Base-by-base conservation (phyloP, 2,113 vertebrate genomes). In the Indicator maculatus region DNA sequence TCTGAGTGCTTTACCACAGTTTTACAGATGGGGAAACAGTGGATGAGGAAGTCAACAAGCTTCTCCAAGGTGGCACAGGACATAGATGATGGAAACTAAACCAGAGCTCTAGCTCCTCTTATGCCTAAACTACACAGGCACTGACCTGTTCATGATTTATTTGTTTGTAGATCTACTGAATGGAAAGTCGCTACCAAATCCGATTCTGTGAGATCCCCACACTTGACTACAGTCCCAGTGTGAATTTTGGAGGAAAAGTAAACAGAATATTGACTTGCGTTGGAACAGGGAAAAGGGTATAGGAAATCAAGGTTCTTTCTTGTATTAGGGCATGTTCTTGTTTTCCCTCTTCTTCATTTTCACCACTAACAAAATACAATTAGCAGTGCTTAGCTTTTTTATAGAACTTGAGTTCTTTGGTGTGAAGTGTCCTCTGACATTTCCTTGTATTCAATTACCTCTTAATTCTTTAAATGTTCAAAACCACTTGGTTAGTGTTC, bases 121-220 rank as follows among this genome's bases (percentile, higher is more conserved):
- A 28, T 5, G 1, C 1, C 0, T 60, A 12, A 91, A 45, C n/a
- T 66, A 3, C 13, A 2, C 5, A 30, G 44, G 20, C 58, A 60
- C 20, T 26, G 44, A 50, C 12, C 12, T 16, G 5, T 31, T 87
- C 39, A 8, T 59, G 4, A 39, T 83, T 70, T 67, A 33, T 53
- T 78, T 59, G 20, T 53, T 39, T 11, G 10, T 56, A 1, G n/a
- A 53, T 38, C 30, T 80, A 7, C 26, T 33, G 52, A 85, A 76
- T 38, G 36, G 59, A 77, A 88, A 20, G 9, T 67, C 83, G 47
- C 50, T 61, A 56, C 30, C 30, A 26, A 19, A 21, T 82, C 55
- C 3, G 2, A 20, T 79, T 84, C 61, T 72, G 26, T 67, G 16
- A 17, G 18, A 74, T 91, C 28, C 13, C 20, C 24, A 17, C 28